Evolutionary conservation across 2,797 vertebrate species (phyloP).

Genomic region (Gallinago stenura): DNA sequence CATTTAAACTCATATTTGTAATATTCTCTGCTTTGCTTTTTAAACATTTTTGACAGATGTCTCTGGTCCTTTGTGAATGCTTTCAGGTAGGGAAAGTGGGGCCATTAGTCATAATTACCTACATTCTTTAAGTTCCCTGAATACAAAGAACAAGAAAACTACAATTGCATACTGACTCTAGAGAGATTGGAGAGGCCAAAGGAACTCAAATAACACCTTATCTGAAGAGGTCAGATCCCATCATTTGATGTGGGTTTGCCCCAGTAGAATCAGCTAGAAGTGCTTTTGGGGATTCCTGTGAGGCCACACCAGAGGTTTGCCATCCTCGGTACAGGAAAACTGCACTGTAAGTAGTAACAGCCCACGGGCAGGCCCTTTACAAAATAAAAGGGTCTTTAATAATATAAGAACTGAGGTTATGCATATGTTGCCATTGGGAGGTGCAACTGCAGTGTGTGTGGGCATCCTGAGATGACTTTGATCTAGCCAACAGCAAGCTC

Average conservation of each 20-base stretch:
- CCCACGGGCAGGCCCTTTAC: background rate
- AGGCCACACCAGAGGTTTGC: rapidly evolving
- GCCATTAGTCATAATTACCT: background rate
- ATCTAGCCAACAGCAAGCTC: background rate
- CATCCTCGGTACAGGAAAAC: background rate
- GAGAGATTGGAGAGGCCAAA: background rate
- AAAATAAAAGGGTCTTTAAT: background rate
- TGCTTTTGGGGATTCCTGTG: background rate
- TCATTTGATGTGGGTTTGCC: background rate
- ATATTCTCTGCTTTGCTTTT: background rate
- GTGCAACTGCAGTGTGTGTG: background rate
- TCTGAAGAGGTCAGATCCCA: background rate
- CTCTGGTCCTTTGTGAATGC: background rate
- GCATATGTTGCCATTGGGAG: background rate
- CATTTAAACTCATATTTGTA: background rate
- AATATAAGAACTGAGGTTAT: background rate
- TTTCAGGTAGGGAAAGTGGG: background rate
- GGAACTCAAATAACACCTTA: background rate
- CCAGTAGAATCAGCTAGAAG: background rate
- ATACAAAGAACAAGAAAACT: background rate
- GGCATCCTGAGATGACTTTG: background rate
- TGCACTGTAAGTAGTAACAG: background rate
- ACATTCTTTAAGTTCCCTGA: background rate
- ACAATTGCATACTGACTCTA: background rate
- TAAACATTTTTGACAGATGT: background rate